phyloP scores from a whole-genome alignment of 2,113 vertebrate species.

The Telmatochromis brichardi region DNA sequence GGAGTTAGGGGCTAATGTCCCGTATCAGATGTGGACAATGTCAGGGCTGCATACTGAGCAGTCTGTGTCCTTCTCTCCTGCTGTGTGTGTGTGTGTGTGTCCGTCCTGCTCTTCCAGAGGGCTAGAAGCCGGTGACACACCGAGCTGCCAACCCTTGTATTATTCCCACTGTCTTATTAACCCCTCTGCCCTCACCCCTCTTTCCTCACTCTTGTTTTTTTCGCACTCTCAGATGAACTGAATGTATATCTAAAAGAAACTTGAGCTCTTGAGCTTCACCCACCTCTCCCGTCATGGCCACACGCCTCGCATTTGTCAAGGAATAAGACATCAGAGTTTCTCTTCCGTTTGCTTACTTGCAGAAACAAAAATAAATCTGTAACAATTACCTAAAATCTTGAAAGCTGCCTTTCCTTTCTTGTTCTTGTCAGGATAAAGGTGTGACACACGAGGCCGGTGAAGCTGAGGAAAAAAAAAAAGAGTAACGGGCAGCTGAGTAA shows the following conservation, averaged over 20 bases:
- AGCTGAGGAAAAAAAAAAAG: neutral
- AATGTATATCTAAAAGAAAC: conserved; percentile 1
- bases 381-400: neutral
- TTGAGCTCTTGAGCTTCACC: neutral
- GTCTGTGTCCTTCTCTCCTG: conserved; percentile 96
- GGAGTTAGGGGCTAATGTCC: conserved; percentile 99
- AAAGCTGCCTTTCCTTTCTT: neutral
- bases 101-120: conserved; percentile 47
- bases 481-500: neutral
- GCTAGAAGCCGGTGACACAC: conserved; percentile 69
- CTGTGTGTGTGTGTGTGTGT: conserved; percentile 74
- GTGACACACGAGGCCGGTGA: neutral
- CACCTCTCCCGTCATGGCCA: neutral
- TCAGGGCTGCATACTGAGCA: conserved; percentile 99
- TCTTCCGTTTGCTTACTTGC: neutral
- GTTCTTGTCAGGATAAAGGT: neutral
- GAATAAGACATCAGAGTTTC: neutral
- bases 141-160: conserved; percentile 86
- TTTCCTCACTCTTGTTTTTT: neutral
- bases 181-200: conserved; percentile 49
- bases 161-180: conserved; percentile 81
- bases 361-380: neutral
- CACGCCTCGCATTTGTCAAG: neutral
- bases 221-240: conserved; percentile 13
- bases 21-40: conserved; percentile 99